A percentile compares a stretch with the other conserved stretches of the same genome.
Conservation (phyloP, 2,888 invertebrate genomes). For the Dasysyrphus albostriatus region DNA sequence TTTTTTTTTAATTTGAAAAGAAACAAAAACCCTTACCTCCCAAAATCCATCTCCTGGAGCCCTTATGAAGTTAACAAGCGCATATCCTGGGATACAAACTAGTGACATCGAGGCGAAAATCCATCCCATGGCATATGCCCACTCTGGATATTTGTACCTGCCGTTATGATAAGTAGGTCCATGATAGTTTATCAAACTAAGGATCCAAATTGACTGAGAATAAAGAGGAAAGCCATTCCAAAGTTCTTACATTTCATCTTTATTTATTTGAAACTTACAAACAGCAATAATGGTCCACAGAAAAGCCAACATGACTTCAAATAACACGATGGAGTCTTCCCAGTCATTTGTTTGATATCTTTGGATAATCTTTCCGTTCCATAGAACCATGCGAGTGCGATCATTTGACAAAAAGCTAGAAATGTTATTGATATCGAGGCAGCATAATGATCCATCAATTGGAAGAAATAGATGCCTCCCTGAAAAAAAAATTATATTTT, state of each 20-base stretch:
- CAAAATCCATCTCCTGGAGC: conserved; percentile 89
- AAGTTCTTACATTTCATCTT: neutral
- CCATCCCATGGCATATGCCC: conserved; percentile 96
- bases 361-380: conserved; percentile 91
- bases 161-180: conserved; percentile 94
- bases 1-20: neutral
- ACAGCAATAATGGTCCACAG: conserved; percentile 91
- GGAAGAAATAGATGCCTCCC: conserved; percentile 96
- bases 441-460: conserved; percentile 96
- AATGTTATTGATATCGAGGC: conserved; percentile 96
- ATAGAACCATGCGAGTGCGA: conserved; percentile 96
- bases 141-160: conserved; percentile 90
- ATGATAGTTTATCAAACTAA: conserved; percentile 94
- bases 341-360: conserved; percentile 96
- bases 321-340: conserved; percentile 90
- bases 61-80: conserved; percentile 88
- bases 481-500: conserved; percentile 78
- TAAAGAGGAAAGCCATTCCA: neutral
- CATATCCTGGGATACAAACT: conserved; percentile 93
- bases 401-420: conserved; percentile 96
- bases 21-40: conserved; percentile 86
- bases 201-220: conserved; percentile 92
- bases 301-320: conserved; percentile 94
- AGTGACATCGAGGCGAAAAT: conserved; percentile 92
- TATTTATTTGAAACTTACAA: conserved; percentile 84